A percentile compares a stretch with the other conserved stretches of the same genome.
These are phyloP conservation scores for Charanyca ferruginea DNA, from an alignment of 2,888 invertebrate species.

Conservation along the genomic window DNA sequence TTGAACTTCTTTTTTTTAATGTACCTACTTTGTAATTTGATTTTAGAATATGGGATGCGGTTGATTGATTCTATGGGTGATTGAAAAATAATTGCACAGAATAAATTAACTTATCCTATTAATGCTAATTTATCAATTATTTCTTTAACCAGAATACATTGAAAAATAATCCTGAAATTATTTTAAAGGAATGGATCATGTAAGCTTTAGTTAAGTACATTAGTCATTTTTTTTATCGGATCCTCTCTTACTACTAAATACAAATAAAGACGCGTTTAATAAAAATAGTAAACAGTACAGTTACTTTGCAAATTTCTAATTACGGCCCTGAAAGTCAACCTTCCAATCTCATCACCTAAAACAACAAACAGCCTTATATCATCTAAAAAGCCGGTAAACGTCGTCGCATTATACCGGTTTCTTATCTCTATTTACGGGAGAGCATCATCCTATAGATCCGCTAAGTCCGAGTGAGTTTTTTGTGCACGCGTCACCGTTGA, in stretches of 20 bases:
- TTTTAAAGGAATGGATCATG: background rate
- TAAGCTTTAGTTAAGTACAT: too few relatives aligned
- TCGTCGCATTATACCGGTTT: slow-evolving; percentile 70
- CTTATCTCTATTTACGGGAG: slow-evolving; percentile 77
- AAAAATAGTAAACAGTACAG: slow-evolving; percentile 1
- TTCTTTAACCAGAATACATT: background rate
- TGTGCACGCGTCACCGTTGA: slow-evolving; percentile 89
- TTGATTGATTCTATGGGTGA: slow-evolving; percentile 1
- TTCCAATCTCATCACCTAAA: slow-evolving; percentile 55
- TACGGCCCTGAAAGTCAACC: slow-evolving; percentile 21
- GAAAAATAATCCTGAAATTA: background rate
- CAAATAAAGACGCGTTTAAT: background rate
- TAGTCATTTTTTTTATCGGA: background rate
- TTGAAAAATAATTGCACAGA: slow-evolving; percentile 3
- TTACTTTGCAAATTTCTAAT: slow-evolving; percentile 39
- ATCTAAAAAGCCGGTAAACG: slow-evolving; percentile 61
- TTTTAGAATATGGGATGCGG: slow-evolving; percentile 25
- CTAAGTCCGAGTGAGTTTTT: slow-evolving; percentile 86
- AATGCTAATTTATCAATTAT: background rate
- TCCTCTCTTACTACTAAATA: background rate
- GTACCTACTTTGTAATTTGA: slow-evolving; percentile 45
- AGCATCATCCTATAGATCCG: slow-evolving; percentile 85
- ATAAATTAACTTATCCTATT: background rate
- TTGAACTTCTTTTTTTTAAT: slow-evolving; percentile 56
- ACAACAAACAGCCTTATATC: slow-evolving; percentile 60